Base-by-base conservation (phyloP, 2,797 vertebrate genomes). In the Sebastes iracundus region DNA sequence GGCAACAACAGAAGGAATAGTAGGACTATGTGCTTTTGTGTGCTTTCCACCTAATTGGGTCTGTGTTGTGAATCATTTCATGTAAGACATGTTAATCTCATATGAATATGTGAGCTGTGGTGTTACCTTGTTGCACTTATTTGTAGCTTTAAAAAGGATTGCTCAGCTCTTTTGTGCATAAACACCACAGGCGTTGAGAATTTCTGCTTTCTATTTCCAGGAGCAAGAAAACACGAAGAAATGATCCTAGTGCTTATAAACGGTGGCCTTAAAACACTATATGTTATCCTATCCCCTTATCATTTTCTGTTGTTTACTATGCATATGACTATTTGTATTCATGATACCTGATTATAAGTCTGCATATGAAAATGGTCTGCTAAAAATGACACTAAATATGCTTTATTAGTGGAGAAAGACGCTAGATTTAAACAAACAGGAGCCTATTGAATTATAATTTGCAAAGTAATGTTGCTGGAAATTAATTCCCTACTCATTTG, bases 1-100 rank as follows among this genome's bases (percentile, higher is more conserved):
- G 90, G 90, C 84, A 91, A 90, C 86, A 88, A 89, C 90, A 87
- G 83, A 79, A 61, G 84, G 82, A 84, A 80, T 64, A 79, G 84
- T 61, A 82, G 84, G 80, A 81, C 83, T 61, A 32, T 68, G 74
- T 69, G 81, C 80, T 82, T 87, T 85, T 87, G 76, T 89, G 46
- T 38, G 78, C 67, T 66, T 82, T 74, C 82, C 77, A 66, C 79
- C 72, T 89, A 80, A 85, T 81, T 78, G 76, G 75, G 27, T 79
- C 64, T 64, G 1, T 85, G 88, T 91, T 84, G 69, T 80, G 72
- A 80, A 69, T 84, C 52, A 22, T 72, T 73, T 85, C 89, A 89
- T 69, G 72, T 23, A 86, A 64, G 74, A 77, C 67, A 59, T 22
- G 67, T 61, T 85, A 63, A 80, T 75, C 58, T 85, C 53, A 74